These are phyloP conservation scores for Columba janthina DNA, from an alignment of 2,113 vertebrate species.

Conservation along the genomic window DNA sequence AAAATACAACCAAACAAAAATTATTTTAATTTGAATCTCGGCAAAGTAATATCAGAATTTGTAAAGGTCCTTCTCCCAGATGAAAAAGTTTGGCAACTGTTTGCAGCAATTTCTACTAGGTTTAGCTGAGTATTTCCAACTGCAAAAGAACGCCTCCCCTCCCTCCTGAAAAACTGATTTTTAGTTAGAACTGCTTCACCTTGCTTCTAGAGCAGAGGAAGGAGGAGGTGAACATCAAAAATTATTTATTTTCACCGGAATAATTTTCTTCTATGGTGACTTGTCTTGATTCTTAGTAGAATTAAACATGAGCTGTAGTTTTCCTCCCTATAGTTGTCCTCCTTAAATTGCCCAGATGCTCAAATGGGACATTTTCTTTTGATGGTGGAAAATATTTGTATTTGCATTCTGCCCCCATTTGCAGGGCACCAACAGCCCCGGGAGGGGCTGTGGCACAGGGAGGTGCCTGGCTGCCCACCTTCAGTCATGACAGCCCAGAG, in stretches of 20 bases:
- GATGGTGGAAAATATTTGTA: background rate
- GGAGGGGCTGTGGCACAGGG: background rate
- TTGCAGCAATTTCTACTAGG: background rate
- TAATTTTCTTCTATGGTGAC: background rate
- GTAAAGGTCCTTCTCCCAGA: background rate
- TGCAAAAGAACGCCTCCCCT: background rate
- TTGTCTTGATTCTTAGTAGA: background rate
- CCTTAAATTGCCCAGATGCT: background rate
- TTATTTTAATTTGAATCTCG: background rate
- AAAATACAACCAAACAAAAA: background rate
- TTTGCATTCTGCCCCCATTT: background rate
- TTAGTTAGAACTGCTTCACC: background rate
- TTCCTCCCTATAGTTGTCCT: background rate
- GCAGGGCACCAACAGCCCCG: background rate
- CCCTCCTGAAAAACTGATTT: background rate
- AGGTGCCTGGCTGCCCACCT: background rate
- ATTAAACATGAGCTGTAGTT: background rate
- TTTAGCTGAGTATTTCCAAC: background rate
- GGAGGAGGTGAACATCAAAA: background rate
- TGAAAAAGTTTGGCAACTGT: background rate
- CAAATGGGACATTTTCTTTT: background rate
- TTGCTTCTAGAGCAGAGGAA: background rate
- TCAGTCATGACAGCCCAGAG: background rate
- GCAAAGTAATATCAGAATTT: background rate
- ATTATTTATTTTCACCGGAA: background rate